Base-by-base conservation (phyloP, 2,113 vertebrate genomes). In the Cromileptes altivelis region DNA sequence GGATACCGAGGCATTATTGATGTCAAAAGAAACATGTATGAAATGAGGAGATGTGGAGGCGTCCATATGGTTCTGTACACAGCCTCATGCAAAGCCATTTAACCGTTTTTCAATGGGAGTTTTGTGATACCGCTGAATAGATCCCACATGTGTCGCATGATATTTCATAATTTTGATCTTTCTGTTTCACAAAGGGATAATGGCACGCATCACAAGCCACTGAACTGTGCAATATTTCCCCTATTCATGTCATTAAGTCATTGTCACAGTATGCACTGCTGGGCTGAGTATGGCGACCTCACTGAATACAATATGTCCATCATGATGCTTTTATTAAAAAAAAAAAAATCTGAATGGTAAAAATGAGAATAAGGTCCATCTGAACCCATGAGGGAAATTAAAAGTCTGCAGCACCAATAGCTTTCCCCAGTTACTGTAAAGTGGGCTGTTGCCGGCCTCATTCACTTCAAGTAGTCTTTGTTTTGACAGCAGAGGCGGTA, bases 1-100 rank as follows among this genome's bases (percentile, higher is more conserved):
- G 97, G 97, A 96, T 97, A 93, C 96, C 96, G 92, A 94, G 94
- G 96, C 95, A 90, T 96, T 94, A 96, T 95, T 97, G 96, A 97
- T 98, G 97, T 97, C 96, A 97, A 96, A 95, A 96, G 94, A 94
- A 97, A 95, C 95, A 96, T 95, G 96, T 97, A 96, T 95, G 96
- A 97, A 95, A 95, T 91, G 92, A 95, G 95, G 92, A 94, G 93
- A 94, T 92, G 94, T 92, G 92, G 94, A 94, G 87, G 90, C 78
- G 91, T 93, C 94, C 95, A 95, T 95, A 95, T 95, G 95, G 93
- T 93, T 91, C 92, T 77, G 91, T 87, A 93, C 92, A 89, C 91
- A 93, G 91, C 91, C 90, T 89, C 93, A 93, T 82, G 92, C 91
- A 76, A 94, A 85, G 92, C 92, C 93, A 92, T 93, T 92, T 91